These are phyloP conservation scores for Chironomus striatipennis DNA, from an alignment of 1,140 invertebrate genomes.

Conservation along the genomic window DNA sequence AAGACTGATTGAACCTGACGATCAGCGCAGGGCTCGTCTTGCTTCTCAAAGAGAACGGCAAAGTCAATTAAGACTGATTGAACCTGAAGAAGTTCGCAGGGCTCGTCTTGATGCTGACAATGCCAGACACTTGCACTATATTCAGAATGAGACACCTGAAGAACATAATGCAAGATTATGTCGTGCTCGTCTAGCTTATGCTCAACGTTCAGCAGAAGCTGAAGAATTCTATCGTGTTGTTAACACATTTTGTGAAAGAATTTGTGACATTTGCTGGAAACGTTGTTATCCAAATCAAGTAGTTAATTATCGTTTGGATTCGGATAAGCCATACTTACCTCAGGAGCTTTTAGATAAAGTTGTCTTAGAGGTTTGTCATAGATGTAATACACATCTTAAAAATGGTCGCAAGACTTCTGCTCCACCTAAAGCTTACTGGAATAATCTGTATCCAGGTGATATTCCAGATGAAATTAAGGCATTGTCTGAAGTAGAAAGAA, in stretches of 20 bases:
- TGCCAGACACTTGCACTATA: no score
- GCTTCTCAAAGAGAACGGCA: no score
- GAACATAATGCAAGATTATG: background rate
- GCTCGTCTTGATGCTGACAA: no score
- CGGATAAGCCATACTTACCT: background rate
- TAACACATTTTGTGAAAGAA: slow-evolving; percentile 1
- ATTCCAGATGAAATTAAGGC: slow-evolving; percentile 25
- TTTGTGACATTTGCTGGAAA: background rate
- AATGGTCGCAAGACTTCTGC: background rate
- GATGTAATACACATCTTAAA: background rate
- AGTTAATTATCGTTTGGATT: background rate
- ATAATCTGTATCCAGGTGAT: background rate
- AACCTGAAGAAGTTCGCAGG: no score
- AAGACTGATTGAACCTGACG: no score
- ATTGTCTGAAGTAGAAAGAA: slow-evolving; percentile 29
- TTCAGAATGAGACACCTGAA: background rate
- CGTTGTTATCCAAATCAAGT: background rate
- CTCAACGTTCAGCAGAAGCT: background rate
- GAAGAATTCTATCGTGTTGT: background rate
- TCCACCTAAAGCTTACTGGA: background rate
- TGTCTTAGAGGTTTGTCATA: background rate
- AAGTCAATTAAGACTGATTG: no score
- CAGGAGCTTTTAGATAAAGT: background rate
- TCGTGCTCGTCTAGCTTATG: background rate
- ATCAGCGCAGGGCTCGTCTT: no score